Evolutionary conservation across 2,113 vertebrate genomes (phyloP), one percentile per base, ranked within the genome.

Genomic region (Melanerpes aurifrons): DNA sequence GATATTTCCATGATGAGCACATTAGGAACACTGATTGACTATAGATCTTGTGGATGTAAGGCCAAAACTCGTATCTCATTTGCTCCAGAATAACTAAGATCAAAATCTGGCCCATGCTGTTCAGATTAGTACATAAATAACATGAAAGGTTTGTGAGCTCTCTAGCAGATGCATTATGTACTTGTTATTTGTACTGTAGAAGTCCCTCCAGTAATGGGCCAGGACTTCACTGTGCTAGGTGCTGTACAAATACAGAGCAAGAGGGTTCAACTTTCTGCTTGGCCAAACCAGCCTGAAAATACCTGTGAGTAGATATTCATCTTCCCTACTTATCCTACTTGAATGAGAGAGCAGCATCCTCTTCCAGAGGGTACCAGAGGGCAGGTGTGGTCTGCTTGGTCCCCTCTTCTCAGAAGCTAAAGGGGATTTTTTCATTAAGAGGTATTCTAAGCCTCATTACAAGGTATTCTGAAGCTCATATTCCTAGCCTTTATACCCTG

Each of bases 41-140:
- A 95, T 94, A 92, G 85, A 95, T 83, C 89, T 91, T 81, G 54
- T 21, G 87, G 94, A 92, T 96, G 90, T 59, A 62, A 82, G 89
- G 89, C 87, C 97, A 94, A 93, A 9, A 37, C 37, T 37, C 10
- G 37, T 94, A 96, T 95, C 95, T 96, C 94, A 84, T 93, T 94
- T 95, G 95, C 93, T 93, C 82, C 93, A 90, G 92, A 94, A 88
- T 79, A 95, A 91, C 93, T 59, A 59, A 95, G 93, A 95, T 95
- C 91, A 94, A 96, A 96, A 96, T 94, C 90, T 92, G 80, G 87
- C 82, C 90, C 93, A 96, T 56, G 2, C 76, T 94, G 94, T 93
- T 92, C 91, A 91, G 91, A 94, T 96, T 94, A 96, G 90, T 80
- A 21, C 94, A 92, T 61, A 95, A 96, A 95, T 94, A 95, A 90